These are phyloP conservation scores for Linnaemya vulpina DNA, from an alignment of 2,888 invertebrate genomes.

Conservation along the genomic window DNA sequence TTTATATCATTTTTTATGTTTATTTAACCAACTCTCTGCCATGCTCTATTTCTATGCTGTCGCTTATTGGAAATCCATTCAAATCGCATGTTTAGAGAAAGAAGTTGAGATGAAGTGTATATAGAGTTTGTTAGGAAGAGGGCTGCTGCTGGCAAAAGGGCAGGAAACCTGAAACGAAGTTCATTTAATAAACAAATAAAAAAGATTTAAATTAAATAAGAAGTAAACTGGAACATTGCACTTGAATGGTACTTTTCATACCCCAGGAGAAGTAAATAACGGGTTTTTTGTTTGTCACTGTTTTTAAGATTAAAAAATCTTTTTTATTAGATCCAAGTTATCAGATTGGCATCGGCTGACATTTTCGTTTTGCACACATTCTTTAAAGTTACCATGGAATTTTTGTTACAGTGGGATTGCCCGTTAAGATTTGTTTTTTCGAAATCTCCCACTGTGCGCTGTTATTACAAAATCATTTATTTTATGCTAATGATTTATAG, in stretches of 20 bases:
- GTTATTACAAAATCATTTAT: too few relatives aligned
- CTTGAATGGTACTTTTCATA: background rate
- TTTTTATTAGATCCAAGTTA: too few relatives aligned
- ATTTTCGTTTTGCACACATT: too few relatives aligned
- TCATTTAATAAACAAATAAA: constrained; percentile 18
- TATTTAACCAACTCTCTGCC: constrained; percentile 21
- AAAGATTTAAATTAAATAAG: constrained; percentile 29
- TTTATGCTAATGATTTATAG: too few relatives aligned
- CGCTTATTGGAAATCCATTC: constrained; percentile 41
- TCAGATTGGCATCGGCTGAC: too few relatives aligned
- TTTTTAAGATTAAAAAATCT: background rate
- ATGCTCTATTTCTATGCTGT: constrained; percentile 9
- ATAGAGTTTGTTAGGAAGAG: background rate
- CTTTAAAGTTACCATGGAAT: too few relatives aligned
- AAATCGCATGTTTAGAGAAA: background rate
- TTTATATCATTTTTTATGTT: background rate
- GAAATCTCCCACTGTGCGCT: too few relatives aligned
- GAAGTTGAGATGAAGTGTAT: background rate
- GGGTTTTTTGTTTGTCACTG: background rate
- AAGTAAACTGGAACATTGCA: constrained; percentile 17
- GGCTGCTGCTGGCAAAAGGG: background rate
- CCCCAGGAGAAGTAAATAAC: background rate
- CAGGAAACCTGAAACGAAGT: background rate
- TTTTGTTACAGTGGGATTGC: too few relatives aligned
- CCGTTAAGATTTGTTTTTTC: too few relatives aligned